phyloP scores from a whole-genome alignment of 2,797 vertebrate genomes.

The Mus minutoides region DNA sequence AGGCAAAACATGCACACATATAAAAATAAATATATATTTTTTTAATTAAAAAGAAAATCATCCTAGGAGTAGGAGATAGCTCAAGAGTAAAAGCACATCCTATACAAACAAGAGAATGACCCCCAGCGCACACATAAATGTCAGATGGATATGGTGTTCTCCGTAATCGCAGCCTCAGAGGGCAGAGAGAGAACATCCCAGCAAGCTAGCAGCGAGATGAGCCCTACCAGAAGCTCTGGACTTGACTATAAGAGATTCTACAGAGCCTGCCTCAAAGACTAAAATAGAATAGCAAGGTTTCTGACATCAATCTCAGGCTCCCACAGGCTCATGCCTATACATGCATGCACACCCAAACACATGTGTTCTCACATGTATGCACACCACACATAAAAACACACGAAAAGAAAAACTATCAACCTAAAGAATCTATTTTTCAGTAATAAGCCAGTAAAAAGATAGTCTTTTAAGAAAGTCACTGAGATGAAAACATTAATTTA shows the following conservation, averaged over 20 bases:
- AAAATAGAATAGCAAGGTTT: neutral
- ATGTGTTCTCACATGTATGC: neutral
- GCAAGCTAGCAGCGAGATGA: neutral
- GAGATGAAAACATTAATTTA: constrained; percentile 61
- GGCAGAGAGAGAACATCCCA: neutral
- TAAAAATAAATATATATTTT: neutral
- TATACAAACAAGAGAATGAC: neutral
- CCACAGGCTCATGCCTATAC: neutral
- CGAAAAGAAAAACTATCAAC: neutral
- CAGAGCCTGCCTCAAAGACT: neutral
- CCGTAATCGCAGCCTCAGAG: neutral
- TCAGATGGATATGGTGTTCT: neutral
- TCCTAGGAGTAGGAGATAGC: neutral
- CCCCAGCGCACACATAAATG: neutral
- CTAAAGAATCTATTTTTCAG: constrained; percentile 54
- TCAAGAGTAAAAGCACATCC: neutral
- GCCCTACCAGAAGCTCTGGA: neutral
- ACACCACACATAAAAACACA: neutral
- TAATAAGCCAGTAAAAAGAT: constrained; percentile 36
- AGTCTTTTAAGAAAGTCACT: constrained; percentile 44
- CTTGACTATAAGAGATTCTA: neutral
- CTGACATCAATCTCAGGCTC: neutral
- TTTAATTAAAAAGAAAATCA: neutral
- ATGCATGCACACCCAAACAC: neutral
- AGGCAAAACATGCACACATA: neutral